Base-by-base conservation (phyloP, 2,797 vertebrate species). In the Hydrocynus forskahlii region DNA sequence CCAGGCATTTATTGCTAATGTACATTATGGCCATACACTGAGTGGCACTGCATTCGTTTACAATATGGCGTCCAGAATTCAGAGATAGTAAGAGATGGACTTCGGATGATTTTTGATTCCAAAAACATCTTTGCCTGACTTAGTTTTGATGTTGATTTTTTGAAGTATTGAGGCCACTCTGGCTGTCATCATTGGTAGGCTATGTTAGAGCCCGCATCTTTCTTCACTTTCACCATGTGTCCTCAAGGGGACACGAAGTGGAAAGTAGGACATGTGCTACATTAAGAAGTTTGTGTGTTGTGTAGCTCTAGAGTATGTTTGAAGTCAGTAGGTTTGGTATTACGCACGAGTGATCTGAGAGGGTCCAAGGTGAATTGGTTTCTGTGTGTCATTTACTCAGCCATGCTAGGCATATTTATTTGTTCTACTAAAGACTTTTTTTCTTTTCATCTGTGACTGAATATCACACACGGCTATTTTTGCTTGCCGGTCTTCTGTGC, bases 231-330 rank as follows among this genome's bases (percentile, higher is more conserved):
- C 29, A 23, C 81, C 25, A 38, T 5, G 69, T 35, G 70, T 78
- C 76, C 74, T 75, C 16, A 45, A 76, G 76, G 76, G 60, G 74
- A 72, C 7, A 19, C 21, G 50, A 76, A 62, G 66, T n/a, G 50
- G 69, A 82, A 79, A 82, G n/a, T 78, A 75, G 72, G 80, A 69
- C 79, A 81, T 48, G 59, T 76, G 63, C 72, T 76, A 57, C 57
- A 82, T 40, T 48, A 57, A 63, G 54, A 78, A 80, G 68, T 70
- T 76, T 83, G 5, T 81, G 5, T 70, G 73, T n/a, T 68, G 21
- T 68, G 67, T 40, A 62, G 62, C 66, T 48, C 35, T 54, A 23
- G 40, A 68, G 64, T n/a, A 45, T 29, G 69, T 78, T 67, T 67
- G 78, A 80, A 75, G 69, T 48, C 48, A 66, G 55, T 54, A 43